These are phyloP conservation scores for Pedicia rivosa DNA, from an alignment of 2,888 invertebrate species.

Conservation along the genomic window DNA sequence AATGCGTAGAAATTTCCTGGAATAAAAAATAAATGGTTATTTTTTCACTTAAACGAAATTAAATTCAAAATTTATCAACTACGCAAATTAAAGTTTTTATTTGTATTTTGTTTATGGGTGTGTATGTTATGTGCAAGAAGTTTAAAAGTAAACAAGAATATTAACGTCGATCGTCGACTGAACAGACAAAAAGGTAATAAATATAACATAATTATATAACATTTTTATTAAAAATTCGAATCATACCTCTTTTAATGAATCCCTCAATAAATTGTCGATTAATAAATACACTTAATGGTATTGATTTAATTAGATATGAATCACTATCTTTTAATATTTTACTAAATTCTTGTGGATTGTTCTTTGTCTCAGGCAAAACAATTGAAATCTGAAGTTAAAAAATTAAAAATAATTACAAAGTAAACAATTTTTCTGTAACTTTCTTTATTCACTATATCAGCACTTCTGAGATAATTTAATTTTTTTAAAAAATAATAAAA, in stretches of 20 bases:
- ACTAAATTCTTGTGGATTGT: constrained; percentile 12
- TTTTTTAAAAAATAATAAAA: too few relatives aligned
- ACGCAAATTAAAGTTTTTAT: too few relatives aligned
- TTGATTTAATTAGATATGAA: constrained; percentile 35
- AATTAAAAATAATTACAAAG: background rate
- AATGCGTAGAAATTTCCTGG: constrained; percentile 33
- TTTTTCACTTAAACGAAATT: background rate
- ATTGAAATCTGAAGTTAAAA: constrained; percentile 32
- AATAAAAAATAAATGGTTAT: constrained; percentile 10
- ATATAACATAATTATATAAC: too few relatives aligned
- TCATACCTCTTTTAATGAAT: constrained; percentile 38
- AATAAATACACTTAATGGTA: constrained; percentile 32
- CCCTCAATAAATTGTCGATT: constrained; percentile 35
- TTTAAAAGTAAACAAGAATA: too few relatives aligned
- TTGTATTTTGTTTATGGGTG: too few relatives aligned
- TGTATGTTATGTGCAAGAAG: too few relatives aligned
- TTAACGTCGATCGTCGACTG: too few relatives aligned
- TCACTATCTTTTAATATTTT: constrained; percentile 32
- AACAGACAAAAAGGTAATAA: too few relatives aligned
- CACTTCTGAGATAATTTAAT: too few relatives aligned
- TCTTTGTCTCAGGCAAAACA: constrained; percentile 33
- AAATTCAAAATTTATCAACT: background rate
- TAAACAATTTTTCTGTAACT: background rate
- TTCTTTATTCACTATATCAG: too few relatives aligned
- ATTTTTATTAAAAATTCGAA: background rate